Evolutionary conservation across 35 echinoderm and acorn worm genomes (phyloP).

Genomic region (Stichopus chloronotus): DNA sequence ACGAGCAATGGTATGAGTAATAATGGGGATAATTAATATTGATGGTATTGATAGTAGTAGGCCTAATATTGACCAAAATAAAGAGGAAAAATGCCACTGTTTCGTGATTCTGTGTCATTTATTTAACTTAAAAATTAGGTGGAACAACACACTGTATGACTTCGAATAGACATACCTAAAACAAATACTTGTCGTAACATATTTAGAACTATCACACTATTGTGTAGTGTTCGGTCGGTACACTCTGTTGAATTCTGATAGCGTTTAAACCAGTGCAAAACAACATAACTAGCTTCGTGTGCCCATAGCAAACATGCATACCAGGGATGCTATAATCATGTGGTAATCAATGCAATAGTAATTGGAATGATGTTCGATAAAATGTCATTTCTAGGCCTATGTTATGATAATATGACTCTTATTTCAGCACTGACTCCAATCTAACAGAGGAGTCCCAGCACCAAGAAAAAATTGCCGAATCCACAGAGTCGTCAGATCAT

Average conservation of each 20-base stretch:
- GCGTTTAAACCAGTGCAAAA: constrained; percentile 2
- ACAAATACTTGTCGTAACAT: background rate
- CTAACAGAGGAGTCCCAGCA: constrained; percentile 7
- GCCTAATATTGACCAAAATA: constrained; percentile 10
- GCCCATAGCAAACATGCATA: background rate
- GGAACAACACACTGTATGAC: constrained; percentile 2
- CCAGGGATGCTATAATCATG: background rate
- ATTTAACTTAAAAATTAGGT: constrained; percentile 6
- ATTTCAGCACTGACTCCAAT: background rate
- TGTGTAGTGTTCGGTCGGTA: background rate
- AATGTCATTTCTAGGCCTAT: background rate
- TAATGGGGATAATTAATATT: background rate
- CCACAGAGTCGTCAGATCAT: constrained; percentile 1
- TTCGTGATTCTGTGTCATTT: constrained; percentile 8
- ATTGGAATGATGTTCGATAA: background rate
- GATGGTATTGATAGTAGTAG: background rate
- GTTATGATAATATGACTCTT: background rate
- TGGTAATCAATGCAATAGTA: background rate
- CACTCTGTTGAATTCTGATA: background rate
- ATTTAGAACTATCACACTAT: constrained; percentile 10
- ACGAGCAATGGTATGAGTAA: background rate
- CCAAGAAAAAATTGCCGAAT: background rate
- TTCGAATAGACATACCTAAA: background rate
- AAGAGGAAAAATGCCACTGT: background rate
- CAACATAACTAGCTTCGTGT: background rate